These are phyloP conservation scores for Galerucella calmariensis DNA, from an alignment of 2,888 invertebrate genomes.

Conservation along the genomic window DNA sequence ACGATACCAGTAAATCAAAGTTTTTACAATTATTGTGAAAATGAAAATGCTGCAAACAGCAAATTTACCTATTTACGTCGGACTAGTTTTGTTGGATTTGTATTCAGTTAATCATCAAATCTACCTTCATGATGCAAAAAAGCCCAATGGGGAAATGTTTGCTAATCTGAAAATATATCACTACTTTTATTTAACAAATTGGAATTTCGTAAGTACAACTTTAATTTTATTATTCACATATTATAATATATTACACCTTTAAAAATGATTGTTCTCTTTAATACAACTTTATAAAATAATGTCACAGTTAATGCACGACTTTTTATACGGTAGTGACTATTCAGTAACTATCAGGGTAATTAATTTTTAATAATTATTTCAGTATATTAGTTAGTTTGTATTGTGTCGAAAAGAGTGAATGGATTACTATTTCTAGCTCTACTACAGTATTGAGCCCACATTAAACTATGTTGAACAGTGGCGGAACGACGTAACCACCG, in stretches of 20 bases:
- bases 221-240: neutral
- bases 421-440: too few species aligned
- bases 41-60: constrained; percentile 3
- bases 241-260: too few species aligned
- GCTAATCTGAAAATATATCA: constrained; percentile 23
- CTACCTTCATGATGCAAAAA: constrained; percentile 16
- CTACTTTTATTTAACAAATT: constrained; percentile 30
- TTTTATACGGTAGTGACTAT: too few species aligned
- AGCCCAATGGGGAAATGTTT: constrained; percentile 18
- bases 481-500: too few species aligned
- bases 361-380: too few species aligned
- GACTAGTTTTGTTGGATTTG: constrained; percentile 15
- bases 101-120: constrained; percentile 12
- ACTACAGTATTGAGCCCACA: too few species aligned
- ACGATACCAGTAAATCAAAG: neutral
- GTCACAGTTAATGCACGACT: neutral
- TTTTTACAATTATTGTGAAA: neutral
- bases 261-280: too few species aligned
- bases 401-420: too few species aligned
- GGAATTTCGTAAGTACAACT: constrained; percentile 36
- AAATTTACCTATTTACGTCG: constrained; percentile 3
- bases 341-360: too few species aligned
- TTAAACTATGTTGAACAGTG: too few species aligned
- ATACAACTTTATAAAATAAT: neutral
- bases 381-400: too few species aligned